These are phyloP conservation scores for Drosophila mulleri DNA, from an alignment of 2,888 invertebrate genomes.

Conservation along the genomic window DNA sequence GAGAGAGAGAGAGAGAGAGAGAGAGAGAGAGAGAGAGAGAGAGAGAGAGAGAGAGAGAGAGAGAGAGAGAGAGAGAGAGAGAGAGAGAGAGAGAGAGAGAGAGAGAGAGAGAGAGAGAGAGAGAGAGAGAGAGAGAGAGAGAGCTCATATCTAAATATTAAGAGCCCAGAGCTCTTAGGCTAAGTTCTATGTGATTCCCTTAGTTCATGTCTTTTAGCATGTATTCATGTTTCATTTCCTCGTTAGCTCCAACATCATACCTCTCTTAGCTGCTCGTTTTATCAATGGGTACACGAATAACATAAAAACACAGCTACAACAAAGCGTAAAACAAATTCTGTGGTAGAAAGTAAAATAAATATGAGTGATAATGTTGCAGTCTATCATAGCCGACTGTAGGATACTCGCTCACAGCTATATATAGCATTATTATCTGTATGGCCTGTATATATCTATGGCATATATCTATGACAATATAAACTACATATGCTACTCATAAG, in stretches of 20 bases:
- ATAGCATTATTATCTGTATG: no score
- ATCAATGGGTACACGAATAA: neutral
- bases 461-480: no score
- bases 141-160: neutral
- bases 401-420: neutral
- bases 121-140: neutral
- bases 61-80: no score
- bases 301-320: constrained; percentile 39
- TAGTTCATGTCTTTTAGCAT: no score
- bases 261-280: neutral
- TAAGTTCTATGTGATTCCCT: neutral
- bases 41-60: no score
- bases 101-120: neutral
- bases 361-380: neutral
- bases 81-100: neutral
- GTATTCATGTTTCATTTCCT: no score
- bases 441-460: no score
- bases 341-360: neutral
- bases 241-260: neutral
- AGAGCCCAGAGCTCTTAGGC: neutral
- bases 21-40: no score
- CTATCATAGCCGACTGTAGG: neutral
- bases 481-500: no score
- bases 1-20: neutral
- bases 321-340: constrained; percentile 34